Percentiles rank a stretch among this genome's conserved stretches.
These are phyloP conservation scores for Listronotus oregonensis DNA, from an alignment of 1,140 invertebrate species.

Conservation along the genomic window DNA sequence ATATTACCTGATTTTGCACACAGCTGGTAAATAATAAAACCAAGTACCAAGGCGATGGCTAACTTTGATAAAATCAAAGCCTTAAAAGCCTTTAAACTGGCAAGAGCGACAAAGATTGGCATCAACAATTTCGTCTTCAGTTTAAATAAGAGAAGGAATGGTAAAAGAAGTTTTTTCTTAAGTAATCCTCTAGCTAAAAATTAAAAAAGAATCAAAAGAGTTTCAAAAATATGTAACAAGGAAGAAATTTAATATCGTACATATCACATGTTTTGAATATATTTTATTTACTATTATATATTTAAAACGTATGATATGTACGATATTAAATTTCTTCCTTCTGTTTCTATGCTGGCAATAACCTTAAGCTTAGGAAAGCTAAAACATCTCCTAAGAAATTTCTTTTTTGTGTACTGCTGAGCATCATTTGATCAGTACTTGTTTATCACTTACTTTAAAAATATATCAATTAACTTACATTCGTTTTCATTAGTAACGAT, in stretches of 20 bases:
- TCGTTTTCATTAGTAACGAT: slow-evolving; percentile 61
- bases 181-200: slow-evolving; percentile 65
- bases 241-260: too few species aligned
- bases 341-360: too few species aligned
- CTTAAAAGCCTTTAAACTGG: slow-evolving; percentile 81
- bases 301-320: too few species aligned
- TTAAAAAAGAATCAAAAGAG: neutral
- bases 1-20: slow-evolving; percentile 65
- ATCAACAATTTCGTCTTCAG: slow-evolving; percentile 82
- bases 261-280: too few species aligned
- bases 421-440: too few species aligned
- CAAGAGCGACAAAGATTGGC: slow-evolving; percentile 77
- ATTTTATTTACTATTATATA: too few species aligned
- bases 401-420: too few species aligned
- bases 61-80: slow-evolving; percentile 81
- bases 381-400: too few species aligned
- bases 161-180: slow-evolving; percentile 82
- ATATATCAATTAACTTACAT: slow-evolving; percentile 50
- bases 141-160: slow-evolving; percentile 77
- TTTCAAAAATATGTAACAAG: too few species aligned
- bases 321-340: too few species aligned
- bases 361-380: too few species aligned
- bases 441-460: too few species aligned
- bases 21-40: slow-evolving; percentile 77
- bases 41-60: slow-evolving; percentile 76